These are phyloP conservation scores for Zelleria hepariella DNA, from an alignment of 2,888 invertebrate genomes.

Conservation along the genomic window DNA sequence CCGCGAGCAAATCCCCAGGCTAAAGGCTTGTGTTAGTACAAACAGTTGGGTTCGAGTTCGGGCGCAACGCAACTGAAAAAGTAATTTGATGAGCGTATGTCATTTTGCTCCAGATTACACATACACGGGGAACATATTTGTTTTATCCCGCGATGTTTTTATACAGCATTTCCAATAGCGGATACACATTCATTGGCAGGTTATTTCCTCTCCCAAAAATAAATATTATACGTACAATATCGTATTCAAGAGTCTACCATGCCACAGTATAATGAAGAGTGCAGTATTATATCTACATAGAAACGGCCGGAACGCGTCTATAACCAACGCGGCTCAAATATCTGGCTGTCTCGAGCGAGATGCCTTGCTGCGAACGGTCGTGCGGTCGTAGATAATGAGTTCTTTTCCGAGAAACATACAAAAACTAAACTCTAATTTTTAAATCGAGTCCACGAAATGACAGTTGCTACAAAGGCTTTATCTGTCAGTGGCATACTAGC, in stretches of 20 bases:
- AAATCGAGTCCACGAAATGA: too few relatives aligned
- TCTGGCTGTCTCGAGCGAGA: too few relatives aligned
- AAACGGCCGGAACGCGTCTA: too few relatives aligned
- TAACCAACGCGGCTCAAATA: too few relatives aligned
- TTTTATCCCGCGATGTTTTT: background rate
- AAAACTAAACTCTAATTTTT: too few relatives aligned
- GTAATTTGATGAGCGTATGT: background rate
- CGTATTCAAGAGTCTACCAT: background rate
- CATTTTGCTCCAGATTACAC: background rate
- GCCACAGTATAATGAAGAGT: too few relatives aligned
- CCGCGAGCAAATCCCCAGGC: background rate
- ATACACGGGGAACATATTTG: background rate
- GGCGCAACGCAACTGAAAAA: background rate
- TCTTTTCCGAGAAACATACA: too few relatives aligned
- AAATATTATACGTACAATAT: background rate
- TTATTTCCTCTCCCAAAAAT: background rate
- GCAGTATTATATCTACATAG: too few relatives aligned
- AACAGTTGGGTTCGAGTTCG: background rate
- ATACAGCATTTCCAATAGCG: background rate
- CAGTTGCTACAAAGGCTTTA: too few relatives aligned
- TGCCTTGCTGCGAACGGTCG: too few relatives aligned
- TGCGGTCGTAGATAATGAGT: too few relatives aligned
- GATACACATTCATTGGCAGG: background rate
- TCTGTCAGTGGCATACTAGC: too few relatives aligned
- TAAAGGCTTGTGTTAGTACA: background rate